These are phyloP conservation scores for Pachliopta kotzebuea DNA, from an alignment of 2,888 invertebrate genomes.

Conservation along the genomic window DNA sequence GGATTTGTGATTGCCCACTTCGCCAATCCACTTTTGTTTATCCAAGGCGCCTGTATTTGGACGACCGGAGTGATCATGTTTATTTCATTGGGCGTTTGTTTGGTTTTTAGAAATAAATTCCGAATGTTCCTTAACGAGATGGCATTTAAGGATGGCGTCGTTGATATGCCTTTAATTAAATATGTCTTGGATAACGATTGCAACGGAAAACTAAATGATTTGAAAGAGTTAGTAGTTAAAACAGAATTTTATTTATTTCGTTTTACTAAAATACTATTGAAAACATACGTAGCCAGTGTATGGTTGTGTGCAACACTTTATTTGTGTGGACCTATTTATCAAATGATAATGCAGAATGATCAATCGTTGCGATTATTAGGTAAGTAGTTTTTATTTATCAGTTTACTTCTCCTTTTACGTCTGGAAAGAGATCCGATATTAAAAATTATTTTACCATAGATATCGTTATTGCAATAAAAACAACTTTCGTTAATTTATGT, in stretches of 20 bases:
- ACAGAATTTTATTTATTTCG: conserved; percentile 54
- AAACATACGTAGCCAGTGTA: conserved; percentile 50
- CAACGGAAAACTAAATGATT: conserved; percentile 44
- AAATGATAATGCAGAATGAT: conserved; percentile 52
- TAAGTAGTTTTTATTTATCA: conserved; percentile 36
- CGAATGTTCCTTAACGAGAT: conserved; percentile 56
- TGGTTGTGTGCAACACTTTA: conserved; percentile 58
- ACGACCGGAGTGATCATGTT: conserved; percentile 65
- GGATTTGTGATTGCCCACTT: conserved; percentile 50
- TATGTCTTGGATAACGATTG: conserved; percentile 38
- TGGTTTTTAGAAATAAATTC: conserved; percentile 55
- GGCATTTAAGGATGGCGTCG: conserved; percentile 52
- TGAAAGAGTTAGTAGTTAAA: conserved; percentile 49
- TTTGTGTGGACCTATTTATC: conserved; percentile 56
- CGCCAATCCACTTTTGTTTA: conserved; percentile 50
- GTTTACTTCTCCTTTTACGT: not conserved
- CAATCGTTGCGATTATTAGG: conserved; percentile 57
- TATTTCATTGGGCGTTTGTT: conserved; percentile 56
- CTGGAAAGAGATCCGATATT: too few relatives aligned
- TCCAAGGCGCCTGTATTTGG: conserved; percentile 71
- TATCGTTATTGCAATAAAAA: too few relatives aligned
- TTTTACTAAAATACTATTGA: conserved; percentile 50
- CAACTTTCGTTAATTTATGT: too few relatives aligned
- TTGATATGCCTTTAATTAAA: conserved; percentile 57
- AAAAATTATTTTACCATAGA: too few relatives aligned